Evolutionary conservation across 2,797 vertebrate genomes (phyloP), one percentile per base, ranked within the genome.

Genomic region (Uromys caudimaculatus): DNA sequence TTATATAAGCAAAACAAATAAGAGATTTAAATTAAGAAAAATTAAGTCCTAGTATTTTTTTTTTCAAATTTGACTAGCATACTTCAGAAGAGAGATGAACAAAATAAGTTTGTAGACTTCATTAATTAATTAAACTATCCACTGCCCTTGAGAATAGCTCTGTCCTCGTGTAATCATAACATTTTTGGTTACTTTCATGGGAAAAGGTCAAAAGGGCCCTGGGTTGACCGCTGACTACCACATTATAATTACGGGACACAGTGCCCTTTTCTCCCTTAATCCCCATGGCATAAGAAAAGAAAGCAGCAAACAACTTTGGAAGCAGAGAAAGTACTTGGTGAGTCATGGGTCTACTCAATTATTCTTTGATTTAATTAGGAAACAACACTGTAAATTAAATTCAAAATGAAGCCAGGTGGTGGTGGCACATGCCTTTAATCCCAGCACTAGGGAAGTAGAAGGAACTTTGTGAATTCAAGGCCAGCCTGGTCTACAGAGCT

Each of bases 281-380:
- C 41, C 52, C 87, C 21, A 8, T 0, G 77, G 54, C 5, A 2
- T 3, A 6, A 14, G 41, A 60, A 44, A 84, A 41, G 58, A 38
- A 54, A 58, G 69, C 82, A 47, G 32, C 47, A 6, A 75, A 89
- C 16, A 19, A 52, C 54, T 83, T 29, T 21, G 32, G 64, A 86
- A 95, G 79, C 19, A 92, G 64, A 79, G 41, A 38, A 92, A 92
- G 27, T 78, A 91, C 12, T 82, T 94, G 29, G 81, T 47, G 62
- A 62, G 52, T 77, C 75, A 67, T 50, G 10, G 85, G 79, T 41
- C n/a, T 91, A 82, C 81, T 52, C 4, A 60, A 41, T 86, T 78
- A 83, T 78, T 95, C 79, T 62, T 62, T 88, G 41, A 91, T 73
- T 83, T 89, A 71, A 94, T 71, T 91, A 73, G 69, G 38, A 90